Base-by-base conservation (phyloP, 1,140 invertebrate species). In the Diploscapter pachys region DNA sequence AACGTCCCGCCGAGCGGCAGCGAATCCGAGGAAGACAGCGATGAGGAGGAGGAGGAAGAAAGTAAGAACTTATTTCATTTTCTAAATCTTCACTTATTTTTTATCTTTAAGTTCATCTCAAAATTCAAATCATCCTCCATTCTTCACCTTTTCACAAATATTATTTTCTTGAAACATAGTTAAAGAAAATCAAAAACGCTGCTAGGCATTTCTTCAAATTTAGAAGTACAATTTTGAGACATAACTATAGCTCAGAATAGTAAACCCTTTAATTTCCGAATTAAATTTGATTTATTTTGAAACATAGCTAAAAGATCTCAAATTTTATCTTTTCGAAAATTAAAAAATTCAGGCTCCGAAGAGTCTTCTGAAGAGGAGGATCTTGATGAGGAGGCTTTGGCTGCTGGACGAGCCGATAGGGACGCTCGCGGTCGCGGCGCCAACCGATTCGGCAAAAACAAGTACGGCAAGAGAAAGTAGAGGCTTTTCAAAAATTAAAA, bases 371-470 rank as follows among this genome's bases (percentile, higher is more conserved):
- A 63, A 52, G 75, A 76, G 63, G 75, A 76, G 5, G 75, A 76
- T 53, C 49, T 76, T 49, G 54, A 63, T 55, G 75, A 76, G 63
- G 75, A 76, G 5, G 75, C 71, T 53, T 31, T 76, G 52, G 75
- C 75, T 54, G 53, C 53, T 67, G 75, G 75, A 55, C 73, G 73
- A 49, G 73, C 65, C 62, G 57, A 69, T 48, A 70, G 66, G 13
- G 75, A 65, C 31, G 62, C 63, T 52, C 62, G 59, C 5, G 57
- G 68, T 63, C 75, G 70, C 51, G 61, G 61, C n/a, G 63, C 49
- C 50, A 59, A 69, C 48, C 67, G 73, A 31, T 67, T 67, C 49
- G 73, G 73, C 31, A 76, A 76, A 65, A 66, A 72, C 75, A 76
- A 76, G 64, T 76, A 72, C 63, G 70, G 70, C 54, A 76, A 71